These are phyloP conservation scores for Tetraodon nigroviridis DNA, from an alignment of 2,113 vertebrate species.

Conservation along the genomic window DNA sequence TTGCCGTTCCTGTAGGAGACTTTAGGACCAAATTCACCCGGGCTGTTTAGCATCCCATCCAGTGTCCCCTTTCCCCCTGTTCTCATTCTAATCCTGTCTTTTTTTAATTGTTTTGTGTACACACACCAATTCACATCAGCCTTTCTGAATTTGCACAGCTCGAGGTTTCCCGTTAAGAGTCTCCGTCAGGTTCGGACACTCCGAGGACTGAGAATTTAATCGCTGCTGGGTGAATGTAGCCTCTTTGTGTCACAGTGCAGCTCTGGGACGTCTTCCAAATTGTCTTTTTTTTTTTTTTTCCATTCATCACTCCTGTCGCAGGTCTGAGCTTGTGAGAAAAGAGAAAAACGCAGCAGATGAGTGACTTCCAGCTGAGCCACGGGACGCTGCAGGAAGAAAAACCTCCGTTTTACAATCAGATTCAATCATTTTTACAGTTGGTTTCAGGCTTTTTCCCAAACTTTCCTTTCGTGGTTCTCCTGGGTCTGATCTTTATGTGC, in stretches of 20 bases:
- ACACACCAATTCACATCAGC: too few relatives aligned
- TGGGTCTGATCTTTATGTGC: conserved; percentile 24
- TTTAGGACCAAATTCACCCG: background rate
- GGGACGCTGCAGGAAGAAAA: background rate
- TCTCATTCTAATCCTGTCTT: background rate
- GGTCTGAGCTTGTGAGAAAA: background rate
- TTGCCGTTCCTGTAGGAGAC: background rate
- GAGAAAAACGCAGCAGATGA: too few relatives aligned
- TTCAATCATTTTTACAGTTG: background rate
- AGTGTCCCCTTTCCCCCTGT: background rate
- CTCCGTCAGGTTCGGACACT: too few relatives aligned
- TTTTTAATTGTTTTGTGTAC: background rate
- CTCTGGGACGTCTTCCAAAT: background rate
- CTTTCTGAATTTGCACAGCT: background rate
- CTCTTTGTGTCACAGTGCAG: background rate
- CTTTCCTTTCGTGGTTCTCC: conserved; percentile 10
- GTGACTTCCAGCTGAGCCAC: conserved; percentile 11
- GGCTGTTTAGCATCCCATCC: background rate
- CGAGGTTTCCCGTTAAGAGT: background rate
- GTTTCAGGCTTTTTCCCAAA: conserved; percentile 1
- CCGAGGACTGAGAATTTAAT: background rate
- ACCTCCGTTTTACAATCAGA: background rate
- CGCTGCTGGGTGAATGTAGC: background rate
- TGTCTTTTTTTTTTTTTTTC: conserved; percentile 8
- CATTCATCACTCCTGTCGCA: conserved; percentile 15